phyloP scores from a whole-genome alignment of 1,140 invertebrate genomes.

The Amyelois transitella region DNA sequence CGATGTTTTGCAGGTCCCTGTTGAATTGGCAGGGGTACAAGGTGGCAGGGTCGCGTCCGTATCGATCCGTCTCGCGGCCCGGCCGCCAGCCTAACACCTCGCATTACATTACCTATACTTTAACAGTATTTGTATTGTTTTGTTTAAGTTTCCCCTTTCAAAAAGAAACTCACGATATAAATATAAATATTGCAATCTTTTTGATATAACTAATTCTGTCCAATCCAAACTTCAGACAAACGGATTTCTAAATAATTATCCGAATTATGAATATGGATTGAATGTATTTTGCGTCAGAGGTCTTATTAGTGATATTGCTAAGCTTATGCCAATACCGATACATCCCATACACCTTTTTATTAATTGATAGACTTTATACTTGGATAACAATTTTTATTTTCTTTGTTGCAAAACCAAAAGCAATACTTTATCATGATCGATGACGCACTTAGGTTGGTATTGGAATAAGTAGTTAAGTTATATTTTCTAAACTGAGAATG shows the following conservation, averaged over 20 bases:
- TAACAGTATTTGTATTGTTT: slow-evolving; percentile 4
- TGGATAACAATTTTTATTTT: neutral
- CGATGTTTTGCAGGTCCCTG: slow-evolving; percentile 16
- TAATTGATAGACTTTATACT: neutral
- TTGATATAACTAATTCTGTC: too few species aligned
- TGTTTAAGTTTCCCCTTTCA: neutral
- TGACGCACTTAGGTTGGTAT: neutral
- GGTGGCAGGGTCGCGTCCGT: slow-evolving; percentile 31
- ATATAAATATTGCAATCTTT: neutral
- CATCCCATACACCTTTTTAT: neutral
- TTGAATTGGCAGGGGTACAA: slow-evolving; percentile 32
- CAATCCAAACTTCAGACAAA: too few species aligned
- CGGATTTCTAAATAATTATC: too few species aligned
- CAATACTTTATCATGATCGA: neutral
- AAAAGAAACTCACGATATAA: neutral
- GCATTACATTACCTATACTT: slow-evolving; percentile 32
- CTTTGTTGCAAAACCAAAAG: neutral
- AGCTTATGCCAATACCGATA: too few species aligned
- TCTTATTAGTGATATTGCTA: too few species aligned
- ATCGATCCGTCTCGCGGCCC: slow-evolving; percentile 41
- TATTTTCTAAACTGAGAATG: neutral
- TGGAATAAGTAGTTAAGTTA: neutral
- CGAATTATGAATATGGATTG: too few species aligned
- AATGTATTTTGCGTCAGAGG: too few species aligned
- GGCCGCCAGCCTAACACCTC: slow-evolving; percentile 34